Percentiles rank a stretch among this genome's conserved stretches.
These are phyloP conservation scores for Chelonus insularis DNA, from an alignment of 1,140 invertebrate genomes.

Conservation along the genomic window DNA sequence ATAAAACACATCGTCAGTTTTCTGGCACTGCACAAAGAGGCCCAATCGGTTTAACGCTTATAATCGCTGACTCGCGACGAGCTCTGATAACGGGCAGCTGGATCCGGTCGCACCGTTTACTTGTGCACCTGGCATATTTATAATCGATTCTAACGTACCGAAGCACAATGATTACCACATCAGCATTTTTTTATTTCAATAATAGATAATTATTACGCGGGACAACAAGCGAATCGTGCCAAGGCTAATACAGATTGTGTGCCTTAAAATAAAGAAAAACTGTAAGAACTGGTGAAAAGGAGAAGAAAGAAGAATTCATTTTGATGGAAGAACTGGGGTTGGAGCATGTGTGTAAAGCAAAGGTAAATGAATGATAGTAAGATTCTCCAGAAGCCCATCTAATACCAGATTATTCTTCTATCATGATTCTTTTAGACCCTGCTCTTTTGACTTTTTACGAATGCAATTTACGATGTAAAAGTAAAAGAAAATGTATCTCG, in stretches of 20 bases:
- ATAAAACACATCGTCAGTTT: constrained; percentile 15
- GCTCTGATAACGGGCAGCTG: constrained; percentile 29
- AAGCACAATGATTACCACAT: constrained; percentile 9
- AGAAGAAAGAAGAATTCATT: background rate
- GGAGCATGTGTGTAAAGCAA: background rate
- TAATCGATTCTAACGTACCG: constrained; percentile 22
- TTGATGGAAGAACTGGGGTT: constrained; percentile 7
- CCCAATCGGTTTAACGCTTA: constrained; percentile 4
- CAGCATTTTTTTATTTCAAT: constrained; percentile 18
- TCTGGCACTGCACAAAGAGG: constrained; percentile 14
- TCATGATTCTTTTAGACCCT: background rate
- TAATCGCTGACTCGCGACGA: constrained; percentile 30
- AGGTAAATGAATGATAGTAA: background rate
- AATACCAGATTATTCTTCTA: constrained; percentile 5
- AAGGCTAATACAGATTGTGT: constrained; percentile 37
- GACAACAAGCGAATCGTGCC: constrained; percentile 43
- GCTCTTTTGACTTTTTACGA: background rate
- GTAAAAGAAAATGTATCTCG: background rate
- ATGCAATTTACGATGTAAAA: background rate
- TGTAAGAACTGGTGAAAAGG: constrained; percentile 25
- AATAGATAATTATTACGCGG: constrained; percentile 7
- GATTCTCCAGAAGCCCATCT: background rate
- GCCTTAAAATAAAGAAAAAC: constrained; percentile 25
- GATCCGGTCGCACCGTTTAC: constrained; percentile 25
- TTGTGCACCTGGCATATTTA: constrained; percentile 30